phyloP scores from a whole-genome alignment of 2,113 vertebrate genomes.

The Lepus europaeus region DNA sequence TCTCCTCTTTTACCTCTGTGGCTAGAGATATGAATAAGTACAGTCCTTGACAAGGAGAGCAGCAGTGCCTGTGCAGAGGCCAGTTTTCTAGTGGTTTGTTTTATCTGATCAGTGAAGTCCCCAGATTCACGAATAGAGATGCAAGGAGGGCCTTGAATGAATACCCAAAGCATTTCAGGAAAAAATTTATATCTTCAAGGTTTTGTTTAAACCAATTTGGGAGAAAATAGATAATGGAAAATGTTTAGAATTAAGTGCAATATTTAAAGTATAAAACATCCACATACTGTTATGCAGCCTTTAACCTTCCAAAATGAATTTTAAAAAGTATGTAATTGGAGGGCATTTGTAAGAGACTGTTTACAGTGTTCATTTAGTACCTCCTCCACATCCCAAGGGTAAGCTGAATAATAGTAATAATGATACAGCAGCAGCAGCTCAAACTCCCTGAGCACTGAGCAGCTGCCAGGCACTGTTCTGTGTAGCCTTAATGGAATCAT shows the following conservation, averaged over 20 bases:
- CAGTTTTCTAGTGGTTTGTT: background rate
- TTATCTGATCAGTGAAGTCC: background rate
- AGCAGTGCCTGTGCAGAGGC: background rate
- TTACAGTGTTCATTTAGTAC: background rate
- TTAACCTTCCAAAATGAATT: constrained; percentile 49
- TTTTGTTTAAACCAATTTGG: constrained; percentile 20
- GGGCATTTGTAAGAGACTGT: background rate
- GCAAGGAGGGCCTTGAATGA: background rate
- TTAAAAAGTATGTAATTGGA: background rate
- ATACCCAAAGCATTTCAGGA: background rate
- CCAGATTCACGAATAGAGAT: background rate
- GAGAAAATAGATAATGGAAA: background rate
- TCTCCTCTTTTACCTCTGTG: background rate
- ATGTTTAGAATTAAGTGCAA: background rate
- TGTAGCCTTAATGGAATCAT: background rate
- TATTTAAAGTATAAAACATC: constrained; percentile 39
- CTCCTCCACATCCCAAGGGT: background rate
- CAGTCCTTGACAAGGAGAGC: background rate
- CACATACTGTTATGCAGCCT: background rate
- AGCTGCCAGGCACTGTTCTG: background rate
- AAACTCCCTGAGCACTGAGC: background rate
- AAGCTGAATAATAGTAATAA: background rate
- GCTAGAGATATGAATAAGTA: background rate
- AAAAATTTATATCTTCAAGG: background rate
- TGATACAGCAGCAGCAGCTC: background rate